A percentile compares a stretch with the other conserved stretches of the same genome.
Evolutionary conservation across 53 echinoderm and acorn worm genomes (phyloP).

Genomic region (Stichopus horrens): DNA sequence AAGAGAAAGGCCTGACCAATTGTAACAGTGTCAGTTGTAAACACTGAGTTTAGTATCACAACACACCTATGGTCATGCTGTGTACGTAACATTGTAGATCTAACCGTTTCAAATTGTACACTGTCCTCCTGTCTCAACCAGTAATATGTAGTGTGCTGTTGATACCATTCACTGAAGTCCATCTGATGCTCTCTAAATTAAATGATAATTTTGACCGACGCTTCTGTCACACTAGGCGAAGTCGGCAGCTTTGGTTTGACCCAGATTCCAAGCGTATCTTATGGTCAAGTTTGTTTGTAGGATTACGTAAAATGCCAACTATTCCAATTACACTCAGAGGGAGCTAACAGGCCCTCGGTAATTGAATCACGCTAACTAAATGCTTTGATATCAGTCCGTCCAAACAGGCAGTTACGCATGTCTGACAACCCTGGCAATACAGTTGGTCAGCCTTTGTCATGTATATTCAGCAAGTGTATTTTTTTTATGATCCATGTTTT

Average conservation of each 20-base stretch:
- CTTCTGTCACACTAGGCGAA: not conserved
- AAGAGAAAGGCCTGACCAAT: no score
- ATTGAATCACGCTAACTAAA: slow-evolving; percentile 17
- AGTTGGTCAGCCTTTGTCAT: not conserved
- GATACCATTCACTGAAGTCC: not conserved
- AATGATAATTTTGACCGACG: slow-evolving; percentile 18
- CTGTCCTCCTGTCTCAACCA: not conserved
- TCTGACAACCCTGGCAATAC: not conserved
- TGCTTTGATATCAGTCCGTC: not conserved
- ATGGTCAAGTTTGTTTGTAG: slow-evolving; percentile 34
- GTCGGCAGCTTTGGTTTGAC: slow-evolving; percentile 4
- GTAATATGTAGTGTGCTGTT: not conserved
- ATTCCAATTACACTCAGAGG: slow-evolving; percentile 23
- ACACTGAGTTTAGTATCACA: no score
- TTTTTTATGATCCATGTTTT: no score
- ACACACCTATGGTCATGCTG: no score
- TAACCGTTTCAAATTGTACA: no score
- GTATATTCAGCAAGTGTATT: not conserved
- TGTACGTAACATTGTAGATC: no score
- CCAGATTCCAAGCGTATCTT: slow-evolving; percentile 30
- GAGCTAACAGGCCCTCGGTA: slow-evolving; percentile 10
- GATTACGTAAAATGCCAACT: slow-evolving; percentile 38
- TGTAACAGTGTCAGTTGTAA: no score
- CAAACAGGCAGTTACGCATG: not conserved
- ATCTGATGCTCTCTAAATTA: slow-evolving; percentile 6